Base-by-base conservation (phyloP, 2,113 vertebrate species). In the Ictalurus furcatus region DNA sequence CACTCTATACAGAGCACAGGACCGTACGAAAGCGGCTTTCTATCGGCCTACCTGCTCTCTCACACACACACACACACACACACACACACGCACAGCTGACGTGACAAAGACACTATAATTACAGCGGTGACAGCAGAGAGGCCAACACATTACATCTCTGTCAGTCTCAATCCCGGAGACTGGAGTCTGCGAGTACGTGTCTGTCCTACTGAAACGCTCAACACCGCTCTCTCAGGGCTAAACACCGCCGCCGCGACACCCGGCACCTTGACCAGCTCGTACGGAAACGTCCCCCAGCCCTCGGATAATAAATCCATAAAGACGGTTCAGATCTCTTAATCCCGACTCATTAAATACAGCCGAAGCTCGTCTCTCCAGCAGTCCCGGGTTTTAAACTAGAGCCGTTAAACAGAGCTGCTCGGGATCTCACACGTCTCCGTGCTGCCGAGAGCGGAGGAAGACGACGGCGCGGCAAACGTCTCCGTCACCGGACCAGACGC, bases 41-140 rank as follows among this genome's bases (percentile, higher is more conserved):
- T 44, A 58, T 78, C 54, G 69, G 67, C 67, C 48, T 28, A 81
- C 63, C 86, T 73, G 76, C 76, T 30, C 85, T 28, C 48, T 0
- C 71, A n/a, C 59, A 40, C 59, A 40, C 83, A 69, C 83, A 69
- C 82, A 37, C 58, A 61, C 30, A 44, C 83, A 84, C 83, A 63
- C n/a, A 23, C 58, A 40, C 30, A 81, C 48, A 86, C 6, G 2
- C 58, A 71, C 16, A 40, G n/a, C 69, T 79, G 81, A 88, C 79
- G 82, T 61, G 73, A 80, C 86, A 90, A 85, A 90, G 86, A 80
- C 74, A 88, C 61, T 80, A 86, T 81, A 88, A 88, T 88, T 88
- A 86, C 76, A 88, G 78, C n/a, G 17, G 58, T 85, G 86, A 80
- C 86, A 85, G 89, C 30, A 85, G 37, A 80, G 82, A 86, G 78